These are phyloP conservation scores for Chloroclysta siterata DNA, from an alignment of 2,888 invertebrate species.

Conservation along the genomic window DNA sequence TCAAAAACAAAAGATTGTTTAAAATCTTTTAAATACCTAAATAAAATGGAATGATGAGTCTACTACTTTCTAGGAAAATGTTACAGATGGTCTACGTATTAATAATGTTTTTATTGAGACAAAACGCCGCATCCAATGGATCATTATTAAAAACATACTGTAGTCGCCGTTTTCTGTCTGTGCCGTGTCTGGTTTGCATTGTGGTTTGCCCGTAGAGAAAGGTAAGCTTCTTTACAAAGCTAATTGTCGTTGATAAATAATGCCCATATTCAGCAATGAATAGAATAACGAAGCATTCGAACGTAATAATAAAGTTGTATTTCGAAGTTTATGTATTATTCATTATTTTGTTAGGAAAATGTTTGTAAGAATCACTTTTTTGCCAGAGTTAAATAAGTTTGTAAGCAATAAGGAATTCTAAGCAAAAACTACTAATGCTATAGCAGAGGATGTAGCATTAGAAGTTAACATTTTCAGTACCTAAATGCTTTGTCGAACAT, in stretches of 20 bases:
- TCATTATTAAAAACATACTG: slow-evolving; percentile 43
- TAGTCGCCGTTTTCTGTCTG: slow-evolving; percentile 49
- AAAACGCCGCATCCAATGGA: slow-evolving; percentile 37
- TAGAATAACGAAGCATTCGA: slow-evolving; percentile 5
- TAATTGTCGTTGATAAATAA: slow-evolving; percentile 11
- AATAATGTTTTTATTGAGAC: slow-evolving; percentile 1
- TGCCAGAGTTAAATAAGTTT: neutral
- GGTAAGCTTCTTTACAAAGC: slow-evolving; percentile 16
- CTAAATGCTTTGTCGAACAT: slow-evolving; percentile 25
- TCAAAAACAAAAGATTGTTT: no score
- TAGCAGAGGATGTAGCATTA: slow-evolving; percentile 18
- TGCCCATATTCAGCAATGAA: slow-evolving; percentile 7
- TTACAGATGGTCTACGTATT: no score
- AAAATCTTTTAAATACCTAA: no score
- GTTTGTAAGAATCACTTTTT: neutral
- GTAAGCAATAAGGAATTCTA: neutral
- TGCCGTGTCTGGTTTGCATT: slow-evolving; percentile 45
- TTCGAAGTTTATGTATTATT: neutral
- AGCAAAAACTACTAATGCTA: neutral
- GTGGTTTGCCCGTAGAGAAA: slow-evolving; percentile 31
- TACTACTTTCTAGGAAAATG: no score
- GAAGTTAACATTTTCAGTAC: slow-evolving; percentile 15
- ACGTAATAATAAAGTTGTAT: neutral
- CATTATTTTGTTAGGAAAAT: neutral
- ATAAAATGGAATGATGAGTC: no score